Conservation (phyloP, 1,140 invertebrate genomes). For the Hestina assimilis region DNA sequence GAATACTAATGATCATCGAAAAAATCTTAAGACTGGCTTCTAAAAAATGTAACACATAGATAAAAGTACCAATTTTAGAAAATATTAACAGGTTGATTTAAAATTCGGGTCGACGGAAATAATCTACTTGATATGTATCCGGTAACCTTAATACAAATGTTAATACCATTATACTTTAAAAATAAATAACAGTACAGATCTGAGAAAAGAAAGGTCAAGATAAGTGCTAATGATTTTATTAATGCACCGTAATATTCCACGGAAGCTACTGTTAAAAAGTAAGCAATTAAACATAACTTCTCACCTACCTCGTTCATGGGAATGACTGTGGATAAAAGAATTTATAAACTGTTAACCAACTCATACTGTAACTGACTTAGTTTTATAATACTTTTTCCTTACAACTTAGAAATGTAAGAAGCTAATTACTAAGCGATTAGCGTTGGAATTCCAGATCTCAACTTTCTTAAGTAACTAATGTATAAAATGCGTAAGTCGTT, state of each 20-base stretch:
- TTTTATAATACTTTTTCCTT: no score
- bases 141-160: neutral
- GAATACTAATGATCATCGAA: no score
- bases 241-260: constrained; percentile 47
- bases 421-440: no score
- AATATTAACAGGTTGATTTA: neutral
- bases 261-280: constrained; percentile 55
- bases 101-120: neutral
- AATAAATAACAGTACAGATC: constrained; percentile 7
- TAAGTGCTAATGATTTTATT: constrained; percentile 49
- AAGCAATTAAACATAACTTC: constrained; percentile 52
- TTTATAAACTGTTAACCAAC: no score
- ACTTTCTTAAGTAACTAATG: no score
- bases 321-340: constrained; percentile 25
- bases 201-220: constrained; percentile 20
- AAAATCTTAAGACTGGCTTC: no score
- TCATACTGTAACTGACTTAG: no score
- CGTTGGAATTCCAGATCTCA: no score
- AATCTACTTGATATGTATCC: neutral
- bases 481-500: no score
- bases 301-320: constrained; percentile 51
- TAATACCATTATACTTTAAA: constrained; percentile 8
- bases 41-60: no score
- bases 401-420: no score
- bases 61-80: no score